These are phyloP conservation scores for Paramuricea clavata DNA, from an alignment of 92 coral and sea anemone genomes.

Conservation along the genomic window DNA sequence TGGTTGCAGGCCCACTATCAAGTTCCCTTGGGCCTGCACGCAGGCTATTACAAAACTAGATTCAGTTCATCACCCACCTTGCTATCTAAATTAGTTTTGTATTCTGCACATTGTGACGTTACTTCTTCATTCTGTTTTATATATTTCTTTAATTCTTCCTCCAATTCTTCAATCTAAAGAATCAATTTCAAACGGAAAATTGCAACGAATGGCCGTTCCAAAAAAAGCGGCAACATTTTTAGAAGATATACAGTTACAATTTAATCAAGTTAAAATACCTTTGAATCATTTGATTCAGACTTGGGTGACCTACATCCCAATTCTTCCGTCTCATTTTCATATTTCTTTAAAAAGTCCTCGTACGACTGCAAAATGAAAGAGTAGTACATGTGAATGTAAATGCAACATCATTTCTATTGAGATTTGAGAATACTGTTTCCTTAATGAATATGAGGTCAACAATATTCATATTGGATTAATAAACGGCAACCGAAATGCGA, in stretches of 20 bases:
- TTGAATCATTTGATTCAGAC: not conserved
- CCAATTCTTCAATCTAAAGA: slow-evolving; percentile 32
- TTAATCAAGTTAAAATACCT: slow-evolving; percentile 1
- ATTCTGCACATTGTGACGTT: slow-evolving; percentile 82
- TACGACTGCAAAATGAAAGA: slow-evolving; percentile 24
- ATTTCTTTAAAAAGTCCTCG: slow-evolving; percentile 29
- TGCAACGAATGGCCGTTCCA: too few relatives aligned
- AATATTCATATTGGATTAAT: not conserved
- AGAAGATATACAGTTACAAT: not conserved
- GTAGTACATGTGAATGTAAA: not conserved
- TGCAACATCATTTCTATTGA: too few relatives aligned
- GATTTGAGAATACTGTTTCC: too few relatives aligned
- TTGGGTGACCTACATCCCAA: slow-evolving; percentile 3
- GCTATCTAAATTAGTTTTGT: slow-evolving; percentile 81
- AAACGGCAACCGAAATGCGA: too few relatives aligned
- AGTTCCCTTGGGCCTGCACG: too few relatives aligned
- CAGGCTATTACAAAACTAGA: too few relatives aligned
- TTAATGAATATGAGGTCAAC: not conserved
- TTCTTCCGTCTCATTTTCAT: slow-evolving; percentile 12
- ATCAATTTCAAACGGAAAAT: not conserved
- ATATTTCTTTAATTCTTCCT: slow-evolving; percentile 60
- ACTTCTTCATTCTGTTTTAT: slow-evolving; percentile 73
- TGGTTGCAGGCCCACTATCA: too few relatives aligned
- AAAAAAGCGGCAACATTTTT: too few relatives aligned
- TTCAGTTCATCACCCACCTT: slow-evolving; percentile 69